A percentile compares a stretch with the other conserved stretches of the same genome.
These are phyloP conservation scores for Misgurnus anguillicaudatus DNA, from an alignment of 2,113 vertebrate genomes.

Conservation along the genomic window DNA sequence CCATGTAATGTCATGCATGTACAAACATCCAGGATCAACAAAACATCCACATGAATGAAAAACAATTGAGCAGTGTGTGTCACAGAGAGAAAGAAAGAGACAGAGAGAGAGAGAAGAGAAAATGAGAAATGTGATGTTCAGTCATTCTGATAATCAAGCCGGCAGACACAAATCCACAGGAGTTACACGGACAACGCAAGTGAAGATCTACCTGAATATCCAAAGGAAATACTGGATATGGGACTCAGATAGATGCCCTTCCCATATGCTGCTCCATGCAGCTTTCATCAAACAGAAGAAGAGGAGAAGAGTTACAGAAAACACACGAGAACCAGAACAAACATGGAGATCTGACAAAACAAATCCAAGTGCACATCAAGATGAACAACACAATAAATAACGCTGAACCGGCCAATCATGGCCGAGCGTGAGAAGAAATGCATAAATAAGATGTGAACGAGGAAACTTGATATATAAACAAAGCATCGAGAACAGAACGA, in stretches of 20 bases:
- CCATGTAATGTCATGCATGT: too few species aligned
- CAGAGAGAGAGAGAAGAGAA: not conserved
- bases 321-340: not conserved
- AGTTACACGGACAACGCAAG: not conserved
- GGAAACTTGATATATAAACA: not conserved
- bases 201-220: constrained; percentile 95
- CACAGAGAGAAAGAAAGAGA: constrained; percentile 1
- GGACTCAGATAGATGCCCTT: constrained; percentile 99
- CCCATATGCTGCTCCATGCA: constrained; percentile 99
- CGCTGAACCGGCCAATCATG: not conserved
- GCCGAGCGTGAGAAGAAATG: not conserved
- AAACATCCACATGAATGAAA: not conserved
- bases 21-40: constrained; percentile 7
- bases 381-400: not conserved
- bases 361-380: not conserved
- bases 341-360: not conserved
- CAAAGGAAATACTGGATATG: constrained; percentile 99
- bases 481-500: not conserved
- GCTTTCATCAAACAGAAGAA: constrained; percentile 86
- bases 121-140: not conserved
- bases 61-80: constrained; percentile 9
- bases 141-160: too few species aligned
- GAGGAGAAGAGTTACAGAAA: not conserved
- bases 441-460: not conserved
- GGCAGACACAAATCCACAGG: not conserved